phyloP scores from a whole-genome alignment of 1,140 invertebrate species.

The Heliconius hermathena region DNA sequence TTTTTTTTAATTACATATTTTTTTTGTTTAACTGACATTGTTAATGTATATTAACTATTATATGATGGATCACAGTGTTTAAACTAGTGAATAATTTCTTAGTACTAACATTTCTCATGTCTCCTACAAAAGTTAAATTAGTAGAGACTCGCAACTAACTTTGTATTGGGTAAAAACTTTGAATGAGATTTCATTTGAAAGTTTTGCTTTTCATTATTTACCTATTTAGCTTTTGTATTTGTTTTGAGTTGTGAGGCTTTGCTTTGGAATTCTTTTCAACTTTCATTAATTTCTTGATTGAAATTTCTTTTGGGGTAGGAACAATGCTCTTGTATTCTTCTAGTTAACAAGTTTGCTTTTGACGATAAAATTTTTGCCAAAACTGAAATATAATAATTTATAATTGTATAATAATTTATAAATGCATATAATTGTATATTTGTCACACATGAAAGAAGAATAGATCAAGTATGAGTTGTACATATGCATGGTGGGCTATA shows the following conservation, averaged over 20 bases:
- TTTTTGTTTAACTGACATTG: too few species aligned
- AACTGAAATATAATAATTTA: too few species aligned
- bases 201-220: slow-evolving; percentile 73
- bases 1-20: too few species aligned
- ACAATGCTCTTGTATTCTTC: slow-evolving; percentile 22
- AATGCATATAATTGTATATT: not conserved
- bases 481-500: too few species aligned
- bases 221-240: slow-evolving; percentile 69
- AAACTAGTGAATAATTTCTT: slow-evolving; percentile 25
- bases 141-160: slow-evolving; percentile 59
- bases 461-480: too few species aligned
- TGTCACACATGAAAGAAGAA: not conserved
- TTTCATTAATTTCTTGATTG: slow-evolving; percentile 59
- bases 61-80: not conserved
- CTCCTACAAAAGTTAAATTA: slow-evolving; percentile 66
- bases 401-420: not conserved
- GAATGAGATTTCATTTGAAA: slow-evolving; percentile 71
- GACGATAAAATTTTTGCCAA: slow-evolving; percentile 24
- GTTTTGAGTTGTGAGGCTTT: slow-evolving; percentile 55
- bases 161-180: slow-evolving; percentile 71
- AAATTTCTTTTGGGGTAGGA: slow-evolving; percentile 27
- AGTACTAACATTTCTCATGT: slow-evolving; percentile 48
- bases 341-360: slow-evolving; percentile 31
- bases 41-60: too few species aligned
- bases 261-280: slow-evolving; percentile 57